Evolutionary conservation across 2,797 vertebrate genomes (phyloP).

Genomic region (Atherinosoma microstoma): DNA sequence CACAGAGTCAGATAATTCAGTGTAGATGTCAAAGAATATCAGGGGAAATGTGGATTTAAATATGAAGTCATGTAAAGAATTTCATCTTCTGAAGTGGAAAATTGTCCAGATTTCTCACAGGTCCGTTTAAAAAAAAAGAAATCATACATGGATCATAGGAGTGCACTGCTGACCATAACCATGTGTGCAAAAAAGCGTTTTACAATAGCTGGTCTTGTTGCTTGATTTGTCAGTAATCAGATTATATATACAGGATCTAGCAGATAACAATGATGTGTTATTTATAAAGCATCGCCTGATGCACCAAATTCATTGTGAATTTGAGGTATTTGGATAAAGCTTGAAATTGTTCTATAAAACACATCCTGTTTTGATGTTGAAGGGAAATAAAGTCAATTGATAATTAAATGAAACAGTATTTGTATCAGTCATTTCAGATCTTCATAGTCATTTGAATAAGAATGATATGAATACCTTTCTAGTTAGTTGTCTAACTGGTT

Average conservation of each 20-base stretch:
- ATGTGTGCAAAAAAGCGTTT: neutral
- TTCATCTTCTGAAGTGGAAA: constrained; percentile 1
- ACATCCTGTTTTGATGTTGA: neutral
- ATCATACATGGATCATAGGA: neutral
- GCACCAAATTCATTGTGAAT: neutral
- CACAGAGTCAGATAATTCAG: constrained; percentile 56
- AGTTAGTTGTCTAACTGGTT: too few species aligned
- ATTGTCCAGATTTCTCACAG: neutral
- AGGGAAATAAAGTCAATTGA: neutral
- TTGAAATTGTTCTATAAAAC: neutral
- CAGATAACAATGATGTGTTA: constrained; percentile 4
- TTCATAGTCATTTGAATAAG: too few species aligned
- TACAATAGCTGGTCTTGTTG: neutral
- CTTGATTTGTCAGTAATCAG: neutral
- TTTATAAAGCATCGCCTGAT: neutral
- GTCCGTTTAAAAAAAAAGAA: neutral
- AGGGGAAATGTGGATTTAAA: constrained; percentile 30
- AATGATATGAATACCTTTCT: neutral
- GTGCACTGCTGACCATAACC: neutral
- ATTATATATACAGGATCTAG: neutral
- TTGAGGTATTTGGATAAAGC: neutral
- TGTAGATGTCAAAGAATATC: constrained; percentile 28
- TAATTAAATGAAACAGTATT: neutral
- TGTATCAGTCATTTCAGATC: neutral
- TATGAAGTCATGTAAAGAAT: constrained; percentile 12